phyloP scores from a whole-genome alignment of 2,888 invertebrate genomes.

The Watsonalla cultraria region DNA sequence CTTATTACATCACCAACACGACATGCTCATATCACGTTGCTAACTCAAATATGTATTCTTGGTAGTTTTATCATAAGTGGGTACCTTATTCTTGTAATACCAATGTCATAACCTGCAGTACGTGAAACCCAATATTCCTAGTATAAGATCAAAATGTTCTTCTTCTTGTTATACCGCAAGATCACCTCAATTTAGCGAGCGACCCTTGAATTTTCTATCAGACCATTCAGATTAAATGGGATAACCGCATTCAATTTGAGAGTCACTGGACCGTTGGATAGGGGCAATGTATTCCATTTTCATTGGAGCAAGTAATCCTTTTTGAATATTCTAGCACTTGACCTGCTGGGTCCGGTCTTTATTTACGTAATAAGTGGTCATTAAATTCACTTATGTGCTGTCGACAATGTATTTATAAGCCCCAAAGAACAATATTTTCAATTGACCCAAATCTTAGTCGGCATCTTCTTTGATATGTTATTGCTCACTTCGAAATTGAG shows the following conservation, averaged over 20 bases:
- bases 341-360: not conserved
- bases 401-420: no score
- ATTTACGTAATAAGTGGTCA: no score
- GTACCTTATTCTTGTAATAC: not conserved
- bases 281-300: not conserved
- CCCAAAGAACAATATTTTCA: no score
- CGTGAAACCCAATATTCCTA: not conserved
- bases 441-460: no score
- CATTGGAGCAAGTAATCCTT: not conserved
- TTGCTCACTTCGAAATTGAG: no score
- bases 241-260: constrained; percentile 1
- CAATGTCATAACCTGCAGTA: not conserved
- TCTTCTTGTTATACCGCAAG: not conserved
- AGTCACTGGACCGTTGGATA: not conserved
- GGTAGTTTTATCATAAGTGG: no score
- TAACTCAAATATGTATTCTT: no score
- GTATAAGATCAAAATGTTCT: not conserved
- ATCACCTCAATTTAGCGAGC: not conserved
- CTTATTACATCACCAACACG: no score
- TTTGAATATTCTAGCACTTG: not conserved
- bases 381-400: no score
- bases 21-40: no score
- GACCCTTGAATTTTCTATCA: not conserved
- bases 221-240: not conserved
- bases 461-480: no score